phyloP scores from a whole-genome alignment of 1,140 invertebrate genomes.

The Sycobia sp. region DNA sequence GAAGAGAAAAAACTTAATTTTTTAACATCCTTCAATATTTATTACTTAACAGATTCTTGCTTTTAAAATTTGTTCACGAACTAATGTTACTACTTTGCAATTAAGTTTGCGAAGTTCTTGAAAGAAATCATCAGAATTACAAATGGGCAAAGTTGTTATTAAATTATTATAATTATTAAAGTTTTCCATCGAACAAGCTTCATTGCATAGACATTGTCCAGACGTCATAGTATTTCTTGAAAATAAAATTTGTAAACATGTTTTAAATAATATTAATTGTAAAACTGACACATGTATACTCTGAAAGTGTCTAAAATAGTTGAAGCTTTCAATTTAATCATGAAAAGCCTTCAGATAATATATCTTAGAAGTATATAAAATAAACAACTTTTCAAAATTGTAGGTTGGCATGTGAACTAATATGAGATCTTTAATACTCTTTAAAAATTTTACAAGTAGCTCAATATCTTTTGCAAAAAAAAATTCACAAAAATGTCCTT shows the following conservation, averaged over 20 bases:
- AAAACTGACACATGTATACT: not conserved
- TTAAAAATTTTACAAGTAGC: conserved; percentile 1
- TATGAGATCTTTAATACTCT: not conserved
- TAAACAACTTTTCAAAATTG: not conserved
- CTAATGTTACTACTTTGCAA: conserved; percentile 46
- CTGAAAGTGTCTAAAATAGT: conserved; percentile 18
- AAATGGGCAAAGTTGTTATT: not conserved
- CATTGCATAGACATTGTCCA: conserved; percentile 15
- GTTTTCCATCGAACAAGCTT: too few species aligned
- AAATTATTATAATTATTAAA: conserved; percentile 1
- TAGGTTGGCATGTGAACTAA: not conserved
- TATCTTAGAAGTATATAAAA: not conserved
- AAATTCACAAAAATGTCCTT: too few species aligned
- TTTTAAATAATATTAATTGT: conserved; percentile 6
- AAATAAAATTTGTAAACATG: conserved; percentile 22
- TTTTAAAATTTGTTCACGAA: conserved; percentile 45
- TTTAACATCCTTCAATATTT: too few species aligned
- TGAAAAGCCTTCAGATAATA: conserved; percentile 11
- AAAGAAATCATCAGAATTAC: conserved; percentile 39
- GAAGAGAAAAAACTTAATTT: too few species aligned
- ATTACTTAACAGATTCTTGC: conserved; percentile 9
- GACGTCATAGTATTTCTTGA: conserved; percentile 21
- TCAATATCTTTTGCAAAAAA: not conserved
- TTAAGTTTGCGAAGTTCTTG: conserved; percentile 42
- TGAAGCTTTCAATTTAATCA: not conserved